These are phyloP conservation scores for Indicator indicator DNA, from an alignment of 2,113 vertebrate species.

Conservation along the genomic window DNA sequence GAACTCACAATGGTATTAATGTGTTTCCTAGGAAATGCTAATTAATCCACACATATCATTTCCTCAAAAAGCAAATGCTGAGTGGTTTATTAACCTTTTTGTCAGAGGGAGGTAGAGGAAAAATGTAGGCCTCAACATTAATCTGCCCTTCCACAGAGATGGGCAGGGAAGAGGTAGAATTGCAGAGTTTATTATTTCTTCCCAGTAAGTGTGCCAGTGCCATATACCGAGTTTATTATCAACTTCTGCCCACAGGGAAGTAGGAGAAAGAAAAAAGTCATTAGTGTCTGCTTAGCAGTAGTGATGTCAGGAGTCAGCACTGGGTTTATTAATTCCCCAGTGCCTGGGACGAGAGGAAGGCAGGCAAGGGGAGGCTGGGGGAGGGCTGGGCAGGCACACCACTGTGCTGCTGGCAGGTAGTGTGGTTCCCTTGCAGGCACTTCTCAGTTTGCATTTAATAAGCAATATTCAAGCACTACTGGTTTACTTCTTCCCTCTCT, in stretches of 20 bases:
- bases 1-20: background rate
- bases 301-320: background rate
- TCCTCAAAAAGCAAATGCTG: background rate
- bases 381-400: background rate
- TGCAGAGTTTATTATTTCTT: constrained; percentile 25
- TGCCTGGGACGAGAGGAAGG: background rate
- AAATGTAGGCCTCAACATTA: background rate
- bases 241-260: constrained; percentile 10
- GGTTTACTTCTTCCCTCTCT: background rate
- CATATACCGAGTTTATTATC: constrained; percentile 22
- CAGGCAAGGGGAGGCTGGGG: background rate
- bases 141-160: background rate
- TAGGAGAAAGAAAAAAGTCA: background rate
- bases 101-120: background rate
- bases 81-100: constrained; percentile 45
- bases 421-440: background rate
- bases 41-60: constrained; percentile 25
- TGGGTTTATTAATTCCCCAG: background rate
- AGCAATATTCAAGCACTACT: background rate
- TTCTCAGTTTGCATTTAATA: background rate
- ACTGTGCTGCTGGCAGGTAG: background rate
- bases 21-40: constrained; percentile 40
- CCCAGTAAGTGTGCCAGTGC: background rate
- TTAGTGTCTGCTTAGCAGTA: background rate
- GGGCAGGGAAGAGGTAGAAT: constrained; percentile 3